Base-by-base conservation (phyloP, 2,797 vertebrate species). In the Chaetodon trifasciatus region DNA sequence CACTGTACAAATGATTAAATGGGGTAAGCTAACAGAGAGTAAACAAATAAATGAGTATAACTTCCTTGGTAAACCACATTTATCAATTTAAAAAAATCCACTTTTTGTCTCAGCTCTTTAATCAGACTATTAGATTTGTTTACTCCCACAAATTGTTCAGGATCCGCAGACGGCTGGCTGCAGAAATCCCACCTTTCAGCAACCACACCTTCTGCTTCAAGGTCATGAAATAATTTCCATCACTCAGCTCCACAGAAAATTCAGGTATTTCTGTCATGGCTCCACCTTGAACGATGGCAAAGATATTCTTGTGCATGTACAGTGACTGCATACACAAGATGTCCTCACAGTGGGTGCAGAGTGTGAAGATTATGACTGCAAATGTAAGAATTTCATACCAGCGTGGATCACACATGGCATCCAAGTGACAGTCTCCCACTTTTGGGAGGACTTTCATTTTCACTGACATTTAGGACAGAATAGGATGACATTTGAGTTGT, bases 401-500 rank as follows among this genome's bases (percentile, higher is more conserved):
- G 68, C 35, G 17, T 23, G 66, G 74, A 62, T 86, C 56, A 56
- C 64, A 64, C 21, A 50, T 0, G 0, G 63, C 75, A 76, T 74
- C 49, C 68, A 74, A 86, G 80, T 81, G 74, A 78, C 76, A 81
- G 73, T 66, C 70, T 84, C 23, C 46, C 32, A 52, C 57, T 82
- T 87, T 89, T 76, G 42, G 76, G 74, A 61, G 79, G 72, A 72
- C 69, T 87, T 90, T 91, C 84, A 88, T 83, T 78, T 83, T 53
- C 70, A 53, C 70, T 93, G 92, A 91, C 92, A 93, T 93, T 94
- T 93, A 88, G 80, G 86, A 89, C 76, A 89, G 81, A 91, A 90
- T 79, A 70, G 66, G 79, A 61, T 93, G 90, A 79, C 91, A 94
- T 93, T 94, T 93, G 72, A 86, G 82, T 76, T 70, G 71, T 76